These are phyloP conservation scores for Neotoma lepida DNA, from an alignment of 2,113 vertebrate species.

Conservation along the genomic window DNA sequence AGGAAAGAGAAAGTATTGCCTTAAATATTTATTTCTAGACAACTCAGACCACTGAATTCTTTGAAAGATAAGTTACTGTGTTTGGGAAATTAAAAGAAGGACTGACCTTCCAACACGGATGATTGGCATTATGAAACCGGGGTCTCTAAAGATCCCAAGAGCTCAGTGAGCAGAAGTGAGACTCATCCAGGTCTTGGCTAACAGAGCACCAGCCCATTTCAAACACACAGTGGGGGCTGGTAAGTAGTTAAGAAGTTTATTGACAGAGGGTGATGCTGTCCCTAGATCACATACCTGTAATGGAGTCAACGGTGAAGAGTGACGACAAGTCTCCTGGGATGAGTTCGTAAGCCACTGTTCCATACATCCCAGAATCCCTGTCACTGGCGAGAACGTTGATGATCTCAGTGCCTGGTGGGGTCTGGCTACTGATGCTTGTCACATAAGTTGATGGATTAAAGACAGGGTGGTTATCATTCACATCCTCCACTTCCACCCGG, in stretches of 20 bases:
- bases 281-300: constrained; percentile 87
- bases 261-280: not conserved
- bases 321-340: constrained; percentile 87
- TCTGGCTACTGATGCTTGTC: constrained; percentile 89
- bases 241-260: not conserved
- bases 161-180: not conserved
- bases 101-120: not conserved
- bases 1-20: not conserved
- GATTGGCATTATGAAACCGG: not conserved
- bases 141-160: not conserved
- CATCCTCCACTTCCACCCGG: constrained; percentile 92
- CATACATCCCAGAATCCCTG: constrained; percentile 89
- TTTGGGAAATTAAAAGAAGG: not conserved
- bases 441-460: constrained; percentile 90
- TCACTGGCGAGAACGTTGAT: constrained; percentile 91
- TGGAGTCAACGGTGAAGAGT: constrained; percentile 89
- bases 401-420: constrained; percentile 91
- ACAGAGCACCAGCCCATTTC: not conserved
- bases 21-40: constrained; percentile 30
- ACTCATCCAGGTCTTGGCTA: not conserved
- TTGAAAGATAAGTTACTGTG: not conserved
- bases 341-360: constrained; percentile 88
- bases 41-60: not conserved
- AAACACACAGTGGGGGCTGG: rapidly evolving
- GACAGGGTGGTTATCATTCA: constrained; percentile 93